Evolutionary conservation across 2,888 invertebrate species (phyloP), one percentile per base, ranked within the genome.

Genomic region (Pandemis corylana): DNA sequence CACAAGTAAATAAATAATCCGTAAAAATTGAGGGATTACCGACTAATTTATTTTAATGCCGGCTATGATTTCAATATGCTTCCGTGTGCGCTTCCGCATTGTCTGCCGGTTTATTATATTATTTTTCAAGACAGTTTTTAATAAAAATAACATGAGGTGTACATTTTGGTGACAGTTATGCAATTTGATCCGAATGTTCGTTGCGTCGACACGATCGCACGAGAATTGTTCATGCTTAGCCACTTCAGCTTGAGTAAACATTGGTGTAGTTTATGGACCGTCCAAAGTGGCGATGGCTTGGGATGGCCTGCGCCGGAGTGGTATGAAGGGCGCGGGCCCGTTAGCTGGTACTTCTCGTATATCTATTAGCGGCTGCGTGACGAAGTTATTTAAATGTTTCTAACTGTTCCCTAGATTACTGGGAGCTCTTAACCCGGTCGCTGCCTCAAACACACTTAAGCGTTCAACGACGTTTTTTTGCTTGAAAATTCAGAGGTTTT

Each of bases 371-470:
- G 77, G 80, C 85, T 84, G 84, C 91, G 87, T 90, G 89, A 90
- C 89, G 90, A 88, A 88, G 86, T 87, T 89, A 91, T 91, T 92
- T 91, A 90, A 90, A 91, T 90, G 87, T 84, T 84, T 87, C 81
- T 91, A 90, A 92, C 91, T 89, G 91, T 90, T 83, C 81, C 83
- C 80, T 81, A 74, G 77, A 80, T 80, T 83, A 86, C 85, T 86
- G 84, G 81, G 84, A 87, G 85, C 82, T 81, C 82, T 83, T 90
- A 89, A 90, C 88, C 86, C 84, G 86, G 90, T 86, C 86, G 85
- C 84, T 83, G 83, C 79, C 83, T 82, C 80, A 80, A 79, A 78
- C 76, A 80, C 83, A 82, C 82, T 83, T 80, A 78, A 82, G 78
- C 80, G 42, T 63, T 63, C 46, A 46, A 56, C 56, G 46, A 61